Percentiles rank a stretch among this genome's conserved stretches.
Evolutionary conservation across 2,888 invertebrate genomes (phyloP).

Genomic region (Cephus sareptanus): DNA sequence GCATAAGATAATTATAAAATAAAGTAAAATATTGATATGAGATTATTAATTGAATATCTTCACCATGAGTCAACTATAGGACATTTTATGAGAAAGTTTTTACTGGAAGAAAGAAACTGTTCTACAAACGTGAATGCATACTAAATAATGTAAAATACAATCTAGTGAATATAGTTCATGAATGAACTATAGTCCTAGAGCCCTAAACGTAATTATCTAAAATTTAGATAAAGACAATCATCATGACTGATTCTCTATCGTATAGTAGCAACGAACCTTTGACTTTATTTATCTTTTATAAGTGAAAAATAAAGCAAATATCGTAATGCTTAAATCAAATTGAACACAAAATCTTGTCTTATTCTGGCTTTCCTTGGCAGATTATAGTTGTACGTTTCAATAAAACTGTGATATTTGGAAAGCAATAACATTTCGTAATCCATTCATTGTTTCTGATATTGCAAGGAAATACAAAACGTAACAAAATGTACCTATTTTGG

Average conservation of each 20-base stretch:
- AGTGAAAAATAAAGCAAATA: conserved; percentile 8
- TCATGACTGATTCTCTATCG: background rate
- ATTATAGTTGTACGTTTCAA: background rate
- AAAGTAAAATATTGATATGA: background rate
- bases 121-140: background rate
- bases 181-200: background rate
- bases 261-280: conserved; percentile 8
- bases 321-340: background rate
- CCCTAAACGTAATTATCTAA: background rate
- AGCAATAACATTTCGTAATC: background rate
- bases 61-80: background rate
- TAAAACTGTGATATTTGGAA: background rate
- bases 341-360: background rate
- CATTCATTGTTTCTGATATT: background rate
- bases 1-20: background rate
- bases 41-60: background rate
- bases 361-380: background rate
- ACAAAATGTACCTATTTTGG: conserved; percentile 17
- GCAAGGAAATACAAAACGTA: background rate
- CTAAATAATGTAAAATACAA: background rate
- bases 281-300: conserved; percentile 9
- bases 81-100: background rate
- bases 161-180: background rate
- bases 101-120: background rate
- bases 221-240: background rate